phyloP scores from a whole-genome alignment of 2,797 vertebrate genomes.

The Oreochromis mossambicus region DNA sequence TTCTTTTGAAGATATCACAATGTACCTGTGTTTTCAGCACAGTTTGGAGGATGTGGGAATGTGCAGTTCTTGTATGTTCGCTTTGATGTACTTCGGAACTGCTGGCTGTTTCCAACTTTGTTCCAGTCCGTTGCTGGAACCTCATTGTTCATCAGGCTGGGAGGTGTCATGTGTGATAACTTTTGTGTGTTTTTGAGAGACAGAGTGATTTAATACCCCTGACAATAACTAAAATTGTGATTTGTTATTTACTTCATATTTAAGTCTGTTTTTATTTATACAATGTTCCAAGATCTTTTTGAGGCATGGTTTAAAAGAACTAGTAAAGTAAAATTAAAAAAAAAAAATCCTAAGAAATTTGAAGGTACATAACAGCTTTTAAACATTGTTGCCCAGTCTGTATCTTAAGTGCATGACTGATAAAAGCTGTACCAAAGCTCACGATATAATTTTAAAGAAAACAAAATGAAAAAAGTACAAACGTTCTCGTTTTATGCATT shows the following conservation, averaged over 20 bases:
- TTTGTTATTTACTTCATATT: neutral
- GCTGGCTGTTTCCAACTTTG: conserved; percentile 23
- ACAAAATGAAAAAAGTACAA: neutral
- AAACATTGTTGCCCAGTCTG: neutral
- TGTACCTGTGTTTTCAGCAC: conserved; percentile 15
- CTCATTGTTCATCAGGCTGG: neutral
- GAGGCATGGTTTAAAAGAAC: neutral
- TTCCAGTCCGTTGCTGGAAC: conserved; percentile 7
- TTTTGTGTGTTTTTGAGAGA: neutral
- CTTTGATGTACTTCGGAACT: conserved; percentile 39
- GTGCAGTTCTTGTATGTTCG: neutral
- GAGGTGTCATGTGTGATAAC: neutral
- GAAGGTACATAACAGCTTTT: neutral
- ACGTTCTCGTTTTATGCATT: neutral
- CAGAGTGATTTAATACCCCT: conserved; percentile 10
- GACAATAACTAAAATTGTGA: neutral
- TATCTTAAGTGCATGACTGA: neutral
- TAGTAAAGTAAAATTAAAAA: neutral
- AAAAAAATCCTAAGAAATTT: neutral
- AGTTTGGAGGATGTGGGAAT: neutral
- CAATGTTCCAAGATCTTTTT: neutral
- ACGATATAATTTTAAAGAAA: neutral
- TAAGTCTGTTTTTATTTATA: neutral
- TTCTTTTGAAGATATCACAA: conserved; percentile 46
- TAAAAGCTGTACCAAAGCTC: neutral